Evolutionary conservation across 2,113 vertebrate genomes (phyloP).

Genomic region (Pantherophis guttatus): DNA sequence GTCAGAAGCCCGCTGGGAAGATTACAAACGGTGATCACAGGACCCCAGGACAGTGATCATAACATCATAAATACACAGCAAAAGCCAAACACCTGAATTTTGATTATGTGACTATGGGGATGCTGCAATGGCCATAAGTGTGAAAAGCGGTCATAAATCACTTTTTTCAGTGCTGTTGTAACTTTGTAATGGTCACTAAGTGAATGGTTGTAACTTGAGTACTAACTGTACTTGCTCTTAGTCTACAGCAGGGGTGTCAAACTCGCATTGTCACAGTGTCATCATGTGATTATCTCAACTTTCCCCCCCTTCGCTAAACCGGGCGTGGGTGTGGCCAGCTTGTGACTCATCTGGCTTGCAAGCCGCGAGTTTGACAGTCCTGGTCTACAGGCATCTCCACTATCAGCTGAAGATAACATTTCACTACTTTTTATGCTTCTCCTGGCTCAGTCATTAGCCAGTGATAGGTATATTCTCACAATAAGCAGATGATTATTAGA

Average conservation of each 20-base stretch:
- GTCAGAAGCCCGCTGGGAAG: background rate
- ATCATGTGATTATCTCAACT: too few relatives aligned
- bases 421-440: background rate
- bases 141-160: background rate
- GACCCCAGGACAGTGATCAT: background rate
- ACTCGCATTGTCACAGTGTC: too few relatives aligned
- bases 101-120: background rate
- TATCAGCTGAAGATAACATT: background rate
- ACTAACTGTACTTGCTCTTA: background rate
- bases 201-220: background rate
- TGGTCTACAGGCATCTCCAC: background rate
- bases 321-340: too few relatives aligned
- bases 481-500: constrained; percentile 34
- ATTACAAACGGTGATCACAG: background rate
- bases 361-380: too few relatives aligned
- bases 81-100: background rate
- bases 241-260: background rate
- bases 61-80: background rate
- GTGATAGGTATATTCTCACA: background rate
- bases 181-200: background rate
- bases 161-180: background rate
- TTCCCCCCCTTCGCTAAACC: too few relatives aligned
- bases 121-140: background rate
- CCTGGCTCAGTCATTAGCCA: background rate
- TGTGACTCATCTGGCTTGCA: too few relatives aligned